Percentiles rank a stretch among this genome's conserved stretches.
Evolutionary conservation across 2,797 vertebrate species (phyloP).

Genomic region (Phrynocephalus vlangalii): DNA sequence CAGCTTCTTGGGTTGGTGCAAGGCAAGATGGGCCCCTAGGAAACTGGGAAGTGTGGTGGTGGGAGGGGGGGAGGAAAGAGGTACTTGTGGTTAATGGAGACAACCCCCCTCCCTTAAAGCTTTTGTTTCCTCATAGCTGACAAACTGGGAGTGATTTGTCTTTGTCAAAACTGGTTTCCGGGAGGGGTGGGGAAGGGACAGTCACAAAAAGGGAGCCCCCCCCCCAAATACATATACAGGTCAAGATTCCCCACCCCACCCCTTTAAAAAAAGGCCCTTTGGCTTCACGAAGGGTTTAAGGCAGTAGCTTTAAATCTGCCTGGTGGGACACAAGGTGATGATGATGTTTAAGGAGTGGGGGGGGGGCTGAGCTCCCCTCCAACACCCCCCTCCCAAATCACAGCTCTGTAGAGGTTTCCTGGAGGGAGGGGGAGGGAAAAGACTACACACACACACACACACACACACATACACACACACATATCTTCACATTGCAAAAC

Average conservation of each 20-base stretch:
- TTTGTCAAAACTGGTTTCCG: conserved; percentile 64
- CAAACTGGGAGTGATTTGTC: conserved; percentile 64
- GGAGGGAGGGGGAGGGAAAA: neutral
- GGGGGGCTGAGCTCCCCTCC: no score
- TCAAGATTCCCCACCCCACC: neutral
- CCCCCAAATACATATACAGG: neutral
- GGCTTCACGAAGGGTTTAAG: neutral
- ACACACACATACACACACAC: neutral
- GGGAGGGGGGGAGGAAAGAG: neutral
- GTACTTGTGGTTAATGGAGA: neutral
- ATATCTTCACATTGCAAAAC: conserved; percentile 17
- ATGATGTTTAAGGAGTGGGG: neutral
- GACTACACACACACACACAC: no score
- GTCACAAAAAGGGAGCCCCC: neutral
- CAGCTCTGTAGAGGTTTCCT: neutral
- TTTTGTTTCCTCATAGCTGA: conserved; percentile 43
- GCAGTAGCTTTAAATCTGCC: neutral
- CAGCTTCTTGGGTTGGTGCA: neutral
- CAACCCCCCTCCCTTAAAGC: neutral
- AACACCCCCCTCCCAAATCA: neutral
- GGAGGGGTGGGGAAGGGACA: neutral
- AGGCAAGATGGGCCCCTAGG: no score
- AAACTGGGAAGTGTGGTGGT: neutral
- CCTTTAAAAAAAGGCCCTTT: neutral
- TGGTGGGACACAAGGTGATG: no score